Conservation (phyloP, 2,888 invertebrate genomes). For the Erebia ligea region DNA sequence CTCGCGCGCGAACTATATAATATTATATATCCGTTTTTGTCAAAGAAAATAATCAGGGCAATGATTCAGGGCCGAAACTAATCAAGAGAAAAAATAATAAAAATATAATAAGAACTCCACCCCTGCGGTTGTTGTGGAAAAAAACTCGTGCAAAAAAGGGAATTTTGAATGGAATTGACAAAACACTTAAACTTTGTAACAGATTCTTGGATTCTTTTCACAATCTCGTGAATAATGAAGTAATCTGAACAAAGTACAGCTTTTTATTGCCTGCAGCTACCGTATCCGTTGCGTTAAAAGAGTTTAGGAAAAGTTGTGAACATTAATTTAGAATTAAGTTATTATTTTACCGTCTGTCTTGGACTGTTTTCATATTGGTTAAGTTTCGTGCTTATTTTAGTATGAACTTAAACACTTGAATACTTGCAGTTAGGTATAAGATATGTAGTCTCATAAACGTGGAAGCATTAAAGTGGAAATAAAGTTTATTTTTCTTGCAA, state of each 20-base stretch:
- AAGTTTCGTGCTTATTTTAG: not conserved
- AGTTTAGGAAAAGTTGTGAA: conserved; percentile 2
- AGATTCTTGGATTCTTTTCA: conserved; percentile 23
- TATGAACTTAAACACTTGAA: not conserved
- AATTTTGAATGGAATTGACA: conserved; percentile 27
- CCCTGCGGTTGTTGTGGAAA: conserved; percentile 24
- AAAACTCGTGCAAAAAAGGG: conserved; percentile 17
- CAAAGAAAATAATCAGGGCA: conserved; percentile 15
- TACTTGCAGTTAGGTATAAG: not conserved
- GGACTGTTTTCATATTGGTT: not conserved
- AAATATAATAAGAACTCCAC: conserved; percentile 24
- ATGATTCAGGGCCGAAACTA: conserved; percentile 1
- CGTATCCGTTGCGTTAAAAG: not conserved
- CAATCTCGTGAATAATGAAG: conserved; percentile 28
- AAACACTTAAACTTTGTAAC: conserved; percentile 29
- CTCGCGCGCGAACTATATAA: too few species aligned
- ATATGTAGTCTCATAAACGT: not conserved
- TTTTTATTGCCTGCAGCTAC: conserved; percentile 7
- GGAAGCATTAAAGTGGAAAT: not conserved
- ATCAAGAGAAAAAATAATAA: conserved; percentile 17
- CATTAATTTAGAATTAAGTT: not conserved
- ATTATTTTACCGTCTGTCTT: too few species aligned
- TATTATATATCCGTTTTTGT: too few species aligned
- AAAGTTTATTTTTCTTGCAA: conserved; percentile 8
- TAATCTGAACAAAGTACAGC: conserved; percentile 4